A percentile compares a stretch with the other conserved stretches of the same genome.
Evolutionary conservation across 2,797 vertebrate genomes (phyloP).

Genomic region (Cyprinodon diabolis): DNA sequence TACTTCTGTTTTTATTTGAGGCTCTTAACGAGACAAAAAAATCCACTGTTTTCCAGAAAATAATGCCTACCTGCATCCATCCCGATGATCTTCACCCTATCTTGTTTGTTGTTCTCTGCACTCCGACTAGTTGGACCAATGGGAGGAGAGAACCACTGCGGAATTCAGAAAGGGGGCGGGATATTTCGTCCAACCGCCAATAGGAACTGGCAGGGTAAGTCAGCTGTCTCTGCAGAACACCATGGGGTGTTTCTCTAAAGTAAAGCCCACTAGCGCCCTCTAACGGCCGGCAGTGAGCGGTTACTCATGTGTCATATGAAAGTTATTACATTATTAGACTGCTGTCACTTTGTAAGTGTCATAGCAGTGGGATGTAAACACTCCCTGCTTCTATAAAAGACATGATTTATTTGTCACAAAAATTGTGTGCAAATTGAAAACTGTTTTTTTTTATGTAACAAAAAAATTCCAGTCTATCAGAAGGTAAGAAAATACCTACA

Average conservation of each 20-base stretch:
- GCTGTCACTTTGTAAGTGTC: neutral
- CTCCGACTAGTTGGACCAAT: constrained; percentile 65
- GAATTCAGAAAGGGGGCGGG: constrained; percentile 50
- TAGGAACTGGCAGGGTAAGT: constrained; percentile 2
- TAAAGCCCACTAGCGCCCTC: neutral
- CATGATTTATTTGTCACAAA: no score
- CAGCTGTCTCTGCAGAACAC: neutral
- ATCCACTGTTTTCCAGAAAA: constrained; percentile 24
- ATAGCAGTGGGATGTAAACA: neutral
- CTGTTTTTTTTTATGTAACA: no score
- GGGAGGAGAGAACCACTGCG: constrained; percentile 26
- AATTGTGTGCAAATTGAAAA: no score
- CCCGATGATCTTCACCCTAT: constrained; percentile 82
- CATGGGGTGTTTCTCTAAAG: neutral
- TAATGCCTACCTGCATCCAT: constrained; percentile 85
- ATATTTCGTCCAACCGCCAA: constrained; percentile 40
- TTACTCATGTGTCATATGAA: neutral
- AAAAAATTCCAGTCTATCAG: no score
- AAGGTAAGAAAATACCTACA: no score
- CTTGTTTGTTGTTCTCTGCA: constrained; percentile 79
- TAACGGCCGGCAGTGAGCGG: neutral
- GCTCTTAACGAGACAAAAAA: neutral
- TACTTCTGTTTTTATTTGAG: neutral
- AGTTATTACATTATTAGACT: neutral
- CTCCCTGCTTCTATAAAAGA: neutral